Conservation (phyloP, 1,140 invertebrate species). For the Drosophila eugracilis region DNA sequence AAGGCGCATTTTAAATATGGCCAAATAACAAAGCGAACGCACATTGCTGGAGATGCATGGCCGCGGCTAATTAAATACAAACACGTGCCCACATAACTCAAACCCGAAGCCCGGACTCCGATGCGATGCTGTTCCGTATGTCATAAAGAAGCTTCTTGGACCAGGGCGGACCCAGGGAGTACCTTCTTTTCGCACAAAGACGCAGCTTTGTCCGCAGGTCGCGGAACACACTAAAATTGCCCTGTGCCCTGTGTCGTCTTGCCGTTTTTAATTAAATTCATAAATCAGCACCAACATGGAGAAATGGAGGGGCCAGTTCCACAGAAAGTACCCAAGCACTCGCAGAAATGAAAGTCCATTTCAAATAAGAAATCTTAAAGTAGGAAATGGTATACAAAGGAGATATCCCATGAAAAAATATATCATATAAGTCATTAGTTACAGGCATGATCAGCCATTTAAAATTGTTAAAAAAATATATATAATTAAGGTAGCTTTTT, state of each 20-base stretch:
- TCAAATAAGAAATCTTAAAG: slow-evolving; percentile 1
- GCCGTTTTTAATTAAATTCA: slow-evolving; percentile 79
- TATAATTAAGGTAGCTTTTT: too few species aligned
- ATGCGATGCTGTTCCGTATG: slow-evolving; percentile 17
- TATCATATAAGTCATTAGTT: too few species aligned
- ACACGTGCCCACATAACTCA: slow-evolving; percentile 77
- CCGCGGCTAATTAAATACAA: slow-evolving; percentile 78
- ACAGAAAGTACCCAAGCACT: slow-evolving; percentile 27
- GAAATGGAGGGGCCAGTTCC: slow-evolving; percentile 29
- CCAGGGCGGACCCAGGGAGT: slow-evolving; percentile 1
- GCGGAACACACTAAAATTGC: slow-evolving; percentile 28
- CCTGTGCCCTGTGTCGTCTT: slow-evolving; percentile 66
- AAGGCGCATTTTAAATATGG: slow-evolving; percentile 78
- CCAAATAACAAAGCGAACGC: slow-evolving; percentile 66
- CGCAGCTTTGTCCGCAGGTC: slow-evolving; percentile 43
- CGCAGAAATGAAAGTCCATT: not conserved
- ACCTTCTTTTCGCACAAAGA: slow-evolving; percentile 49
- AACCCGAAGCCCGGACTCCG: slow-evolving; percentile 31
- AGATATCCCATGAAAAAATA: too few species aligned
- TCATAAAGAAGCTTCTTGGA: slow-evolving; percentile 68
- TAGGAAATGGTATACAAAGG: too few species aligned
- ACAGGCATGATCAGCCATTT: too few species aligned
- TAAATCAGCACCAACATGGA: slow-evolving; percentile 60
- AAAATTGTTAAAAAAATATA: too few species aligned
- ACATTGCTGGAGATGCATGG: slow-evolving; percentile 52